Percentiles rank a stretch among this genome's conserved stretches.
These are phyloP conservation scores for Hartigia nigra DNA, from an alignment of 2,888 invertebrate species.

Conservation along the genomic window DNA sequence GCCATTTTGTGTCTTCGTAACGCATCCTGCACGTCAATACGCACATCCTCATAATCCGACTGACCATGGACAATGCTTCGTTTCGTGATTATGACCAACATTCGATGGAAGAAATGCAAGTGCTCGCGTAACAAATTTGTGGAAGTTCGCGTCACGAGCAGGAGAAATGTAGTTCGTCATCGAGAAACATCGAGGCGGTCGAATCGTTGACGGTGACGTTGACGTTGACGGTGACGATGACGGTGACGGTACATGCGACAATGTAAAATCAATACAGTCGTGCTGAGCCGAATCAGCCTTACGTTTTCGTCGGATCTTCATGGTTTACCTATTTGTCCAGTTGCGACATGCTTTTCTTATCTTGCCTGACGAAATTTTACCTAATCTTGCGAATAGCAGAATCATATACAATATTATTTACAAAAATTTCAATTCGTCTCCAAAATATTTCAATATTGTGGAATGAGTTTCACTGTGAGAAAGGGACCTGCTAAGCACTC, in stretches of 20 bases:
- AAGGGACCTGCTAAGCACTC: background rate
- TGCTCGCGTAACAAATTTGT: background rate
- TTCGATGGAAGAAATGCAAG: background rate
- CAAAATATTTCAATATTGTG: too few species aligned
- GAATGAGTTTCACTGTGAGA: too few species aligned
- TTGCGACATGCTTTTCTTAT: background rate
- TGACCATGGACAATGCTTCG: background rate
- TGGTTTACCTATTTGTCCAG: background rate
- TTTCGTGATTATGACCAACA: background rate
- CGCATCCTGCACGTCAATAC: background rate
- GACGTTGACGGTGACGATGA: background rate
- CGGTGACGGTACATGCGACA: background rate
- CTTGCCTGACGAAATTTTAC: background rate
- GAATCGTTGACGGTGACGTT: background rate
- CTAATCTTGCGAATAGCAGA: too few species aligned
- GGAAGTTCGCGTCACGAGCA: background rate
- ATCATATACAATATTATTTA: background rate
- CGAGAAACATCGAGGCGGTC: background rate
- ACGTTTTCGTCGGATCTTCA: background rate
- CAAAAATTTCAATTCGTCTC: background rate
- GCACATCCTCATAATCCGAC: background rate
- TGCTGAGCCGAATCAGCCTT: background rate
- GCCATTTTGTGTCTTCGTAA: background rate
- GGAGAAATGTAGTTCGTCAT: background rate
- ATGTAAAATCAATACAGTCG: background rate